Conservation (phyloP, 2,888 invertebrate species). For the Thumatha senex region DNA sequence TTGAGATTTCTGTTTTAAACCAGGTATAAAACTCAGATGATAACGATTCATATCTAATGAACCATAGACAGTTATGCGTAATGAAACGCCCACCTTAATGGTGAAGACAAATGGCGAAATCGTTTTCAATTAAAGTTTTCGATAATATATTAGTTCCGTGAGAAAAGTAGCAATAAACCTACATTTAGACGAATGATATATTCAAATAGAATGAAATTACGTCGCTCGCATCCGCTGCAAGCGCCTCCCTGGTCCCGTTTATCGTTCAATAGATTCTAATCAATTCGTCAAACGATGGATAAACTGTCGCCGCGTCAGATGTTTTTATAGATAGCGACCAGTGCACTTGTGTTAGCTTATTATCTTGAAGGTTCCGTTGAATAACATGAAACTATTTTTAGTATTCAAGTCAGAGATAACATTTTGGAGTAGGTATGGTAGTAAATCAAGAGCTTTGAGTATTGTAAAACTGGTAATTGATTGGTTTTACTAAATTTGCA, state of each 20-base stretch:
- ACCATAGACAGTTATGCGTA: conserved; percentile 47
- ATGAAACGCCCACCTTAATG: conserved; percentile 61
- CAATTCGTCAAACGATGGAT: conserved; percentile 75
- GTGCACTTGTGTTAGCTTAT: conserved; percentile 46
- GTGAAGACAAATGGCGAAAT: conserved; percentile 74
- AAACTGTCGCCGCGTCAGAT: conserved; percentile 56
- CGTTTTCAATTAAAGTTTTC: conserved; percentile 76
- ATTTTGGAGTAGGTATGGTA: conserved; percentile 17
- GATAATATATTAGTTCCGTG: conserved; percentile 82
- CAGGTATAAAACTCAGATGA: conserved; percentile 34
- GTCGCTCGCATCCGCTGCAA: conserved; percentile 76
- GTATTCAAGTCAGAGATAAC: conserved; percentile 9
- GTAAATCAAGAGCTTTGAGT: not conserved
- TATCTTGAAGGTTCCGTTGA: conserved; percentile 42
- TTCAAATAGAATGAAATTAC: conserved; percentile 80
- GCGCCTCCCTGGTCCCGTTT: conserved; percentile 67
- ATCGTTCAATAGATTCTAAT: conserved; percentile 68
- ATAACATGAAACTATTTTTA: conserved; percentile 27
- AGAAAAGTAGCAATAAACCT: conserved; percentile 83
- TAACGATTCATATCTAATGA: conserved; percentile 58
- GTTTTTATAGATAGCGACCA: conserved; percentile 54
- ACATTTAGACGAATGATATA: conserved; percentile 79
- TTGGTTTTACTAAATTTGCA: not conserved
- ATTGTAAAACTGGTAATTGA: too few relatives aligned
- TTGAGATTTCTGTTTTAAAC: not conserved